Evolutionary conservation across 2,888 invertebrate species (phyloP).

Genomic region (Petrolisthes cinctipes): DNA sequence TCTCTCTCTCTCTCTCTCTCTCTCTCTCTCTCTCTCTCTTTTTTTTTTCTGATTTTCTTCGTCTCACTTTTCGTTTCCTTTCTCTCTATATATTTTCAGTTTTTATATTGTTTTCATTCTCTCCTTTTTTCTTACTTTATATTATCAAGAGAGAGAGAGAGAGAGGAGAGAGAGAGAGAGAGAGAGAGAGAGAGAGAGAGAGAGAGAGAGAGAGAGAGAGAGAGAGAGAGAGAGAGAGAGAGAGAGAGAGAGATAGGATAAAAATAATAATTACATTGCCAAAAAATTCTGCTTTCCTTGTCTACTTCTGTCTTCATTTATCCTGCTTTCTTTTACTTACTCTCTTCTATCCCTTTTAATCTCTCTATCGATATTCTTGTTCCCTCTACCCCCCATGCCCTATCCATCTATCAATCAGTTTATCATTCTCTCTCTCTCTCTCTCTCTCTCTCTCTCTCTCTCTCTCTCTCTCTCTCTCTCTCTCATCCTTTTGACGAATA

Average conservation of each 20-base stretch:
- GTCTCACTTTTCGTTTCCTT: neutral
- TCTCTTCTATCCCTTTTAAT: no score
- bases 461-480: slow-evolving; percentile 15
- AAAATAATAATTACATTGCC: neutral
- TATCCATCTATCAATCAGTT: neutral
- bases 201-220: neutral
- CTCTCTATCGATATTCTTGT: no score
- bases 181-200: slow-evolving; percentile 1
- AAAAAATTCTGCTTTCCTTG: no score
- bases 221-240: slow-evolving; percentile 13
- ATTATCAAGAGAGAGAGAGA: slow-evolving; percentile 6
- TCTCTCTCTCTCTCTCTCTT: neutral
- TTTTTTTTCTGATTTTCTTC: neutral
- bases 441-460: slow-evolving; percentile 34
- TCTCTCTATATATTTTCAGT: no score
- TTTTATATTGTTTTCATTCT: no score
- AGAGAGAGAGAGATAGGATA: slow-evolving; percentile 5
- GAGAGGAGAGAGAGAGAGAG: slow-evolving; percentile 7
- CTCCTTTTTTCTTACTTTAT: neutral
- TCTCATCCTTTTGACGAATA: neutral
- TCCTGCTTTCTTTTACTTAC: no score
- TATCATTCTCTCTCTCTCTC: slow-evolving; percentile 33
- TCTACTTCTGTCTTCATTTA: no score
- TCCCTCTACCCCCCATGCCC: neutral
- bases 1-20: neutral